phyloP scores from a whole-genome alignment of 2,888 invertebrate genomes.

The Ypsolopha sequella region DNA sequence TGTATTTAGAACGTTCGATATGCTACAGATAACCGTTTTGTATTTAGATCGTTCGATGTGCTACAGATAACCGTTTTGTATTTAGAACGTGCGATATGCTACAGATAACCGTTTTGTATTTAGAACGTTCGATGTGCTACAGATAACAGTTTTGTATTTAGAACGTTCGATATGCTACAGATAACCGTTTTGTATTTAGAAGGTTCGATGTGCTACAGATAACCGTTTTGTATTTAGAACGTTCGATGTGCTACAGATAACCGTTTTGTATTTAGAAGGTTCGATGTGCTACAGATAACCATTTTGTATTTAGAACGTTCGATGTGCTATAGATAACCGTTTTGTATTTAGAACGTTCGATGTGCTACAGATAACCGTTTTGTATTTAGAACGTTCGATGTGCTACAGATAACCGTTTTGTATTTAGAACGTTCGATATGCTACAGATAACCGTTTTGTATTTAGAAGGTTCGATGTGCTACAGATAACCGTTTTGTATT shows the following conservation, averaged over 20 bases:
- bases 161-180: constrained; percentile 26
- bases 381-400: constrained; percentile 27
- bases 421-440: constrained; percentile 25
- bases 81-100: constrained; percentile 24
- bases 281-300: constrained; percentile 31
- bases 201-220: constrained; percentile 30
- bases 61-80: constrained; percentile 32
- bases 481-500: constrained; percentile 33
- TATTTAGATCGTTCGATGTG: constrained; percentile 25
- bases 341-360: constrained; percentile 27
- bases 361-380: constrained; percentile 31
- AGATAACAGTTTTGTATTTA: constrained; percentile 35
- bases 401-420: constrained; percentile 31
- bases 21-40: constrained; percentile 31
- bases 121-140: constrained; percentile 22
- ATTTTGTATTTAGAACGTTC: constrained; percentile 25
- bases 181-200: constrained; percentile 31
- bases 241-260: constrained; percentile 33
- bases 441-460: constrained; percentile 32
- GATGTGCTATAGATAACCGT: constrained; percentile 31
- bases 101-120: constrained; percentile 33
- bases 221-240: constrained; percentile 26
- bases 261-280: constrained; percentile 24
- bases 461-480: constrained; percentile 24
- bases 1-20: constrained; percentile 27